Conservation (phyloP, 2,888 invertebrate species). For the Troides oblongomaculatus region DNA sequence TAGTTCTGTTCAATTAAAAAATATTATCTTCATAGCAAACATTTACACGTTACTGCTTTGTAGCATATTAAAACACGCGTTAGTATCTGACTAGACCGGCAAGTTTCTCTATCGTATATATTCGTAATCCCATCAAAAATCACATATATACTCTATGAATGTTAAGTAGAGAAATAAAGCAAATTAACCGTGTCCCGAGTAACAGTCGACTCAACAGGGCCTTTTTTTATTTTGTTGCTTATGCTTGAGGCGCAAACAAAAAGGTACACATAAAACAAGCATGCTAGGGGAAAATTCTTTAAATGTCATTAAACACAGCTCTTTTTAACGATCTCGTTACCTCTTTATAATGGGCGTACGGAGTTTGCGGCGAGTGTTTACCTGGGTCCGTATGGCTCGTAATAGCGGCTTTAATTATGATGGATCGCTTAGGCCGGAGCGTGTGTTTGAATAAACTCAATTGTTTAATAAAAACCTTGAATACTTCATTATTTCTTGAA, state of each 20-base stretch:
- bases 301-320: conserved; percentile 29
- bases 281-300: conserved; percentile 26
- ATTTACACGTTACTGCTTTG: too few species aligned
- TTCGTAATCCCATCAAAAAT: conserved; percentile 2
- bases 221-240: conserved; percentile 6
- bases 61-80: too few species aligned
- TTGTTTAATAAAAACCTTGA: conserved; percentile 18
- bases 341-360: conserved; percentile 24
- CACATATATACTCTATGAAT: conserved; percentile 12
- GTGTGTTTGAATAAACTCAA: conserved; percentile 18
- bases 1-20: too few species aligned
- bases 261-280: conserved; percentile 21
- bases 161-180: conserved; percentile 7
- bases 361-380: conserved; percentile 24
- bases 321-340: conserved; percentile 26
- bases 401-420: conserved; percentile 26
- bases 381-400: conserved; percentile 11
- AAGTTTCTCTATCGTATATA: too few species aligned
- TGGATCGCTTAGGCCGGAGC: conserved; percentile 1
- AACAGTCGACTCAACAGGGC: conserved; percentile 8
- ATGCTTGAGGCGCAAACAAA: conserved; percentile 12
- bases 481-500: too few species aligned
- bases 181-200: neutral
- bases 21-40: too few species aligned
- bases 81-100: too few species aligned